Conservation (phyloP, 2,797 vertebrate genomes). For the Urosaurus nigricauda region DNA sequence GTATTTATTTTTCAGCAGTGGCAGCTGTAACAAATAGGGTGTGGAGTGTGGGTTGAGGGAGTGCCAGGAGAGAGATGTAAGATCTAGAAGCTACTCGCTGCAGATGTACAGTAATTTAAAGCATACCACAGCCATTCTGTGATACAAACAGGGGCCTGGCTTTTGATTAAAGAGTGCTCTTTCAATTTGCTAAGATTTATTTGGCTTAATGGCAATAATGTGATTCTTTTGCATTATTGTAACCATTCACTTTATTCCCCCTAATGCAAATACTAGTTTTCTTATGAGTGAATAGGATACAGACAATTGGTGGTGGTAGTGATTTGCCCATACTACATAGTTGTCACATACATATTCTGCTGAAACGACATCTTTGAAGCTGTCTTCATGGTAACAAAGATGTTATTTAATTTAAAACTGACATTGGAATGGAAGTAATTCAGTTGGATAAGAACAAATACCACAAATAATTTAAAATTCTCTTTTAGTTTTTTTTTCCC, state of each 20-base stretch:
- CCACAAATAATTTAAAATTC: conserved; percentile 7
- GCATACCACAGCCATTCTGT: no score
- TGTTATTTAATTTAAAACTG: not conserved
- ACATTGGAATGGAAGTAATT: conserved; percentile 5
- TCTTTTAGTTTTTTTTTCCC: not conserved
- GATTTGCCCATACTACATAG: not conserved
- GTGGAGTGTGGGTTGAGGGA: not conserved
- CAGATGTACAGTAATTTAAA: not conserved
- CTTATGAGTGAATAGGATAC: not conserved
- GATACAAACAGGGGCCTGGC: not conserved
- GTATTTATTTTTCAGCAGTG: no score
- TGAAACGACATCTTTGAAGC: not conserved
- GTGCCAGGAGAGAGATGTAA: not conserved
- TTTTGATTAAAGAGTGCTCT: not conserved
- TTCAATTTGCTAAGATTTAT: not conserved
- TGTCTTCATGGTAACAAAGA: not conserved
- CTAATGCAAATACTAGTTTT: not conserved
- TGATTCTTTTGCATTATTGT: not conserved
- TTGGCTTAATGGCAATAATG: not conserved
- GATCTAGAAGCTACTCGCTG: not conserved
- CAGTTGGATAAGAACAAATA: not conserved
- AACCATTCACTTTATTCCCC: not conserved
- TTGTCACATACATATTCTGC: not conserved
- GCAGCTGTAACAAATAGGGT: not conserved
- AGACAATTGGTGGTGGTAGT: no score